Evolutionary conservation across 2,113 vertebrate genomes (phyloP).

Genomic region (Amblyornis subalaris): DNA sequence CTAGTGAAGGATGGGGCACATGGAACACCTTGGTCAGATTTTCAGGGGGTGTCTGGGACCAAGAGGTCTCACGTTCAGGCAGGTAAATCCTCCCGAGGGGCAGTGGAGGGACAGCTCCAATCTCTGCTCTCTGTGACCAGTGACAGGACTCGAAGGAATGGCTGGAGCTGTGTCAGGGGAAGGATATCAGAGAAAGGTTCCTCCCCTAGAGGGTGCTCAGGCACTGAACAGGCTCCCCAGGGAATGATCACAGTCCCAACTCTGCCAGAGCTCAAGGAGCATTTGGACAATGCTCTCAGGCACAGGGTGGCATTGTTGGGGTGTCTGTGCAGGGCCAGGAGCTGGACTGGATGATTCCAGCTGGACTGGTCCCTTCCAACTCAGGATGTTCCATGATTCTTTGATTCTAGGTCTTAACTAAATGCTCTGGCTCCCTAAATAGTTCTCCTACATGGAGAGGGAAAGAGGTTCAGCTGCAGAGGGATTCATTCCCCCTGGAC

Average conservation of each 20-base stretch:
- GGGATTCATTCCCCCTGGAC: neutral
- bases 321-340: neutral
- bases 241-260: neutral
- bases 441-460: neutral
- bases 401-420: neutral
- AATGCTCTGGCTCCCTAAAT: neutral
- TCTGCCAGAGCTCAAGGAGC: neutral
- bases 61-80: neutral
- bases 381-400: neutral
- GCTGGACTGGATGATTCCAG: neutral
- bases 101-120: neutral
- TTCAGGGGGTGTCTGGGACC: accelerated
- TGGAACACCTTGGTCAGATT: accelerated
- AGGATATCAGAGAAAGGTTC: accelerated
- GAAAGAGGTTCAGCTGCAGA: neutral
- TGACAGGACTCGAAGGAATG: accelerated
- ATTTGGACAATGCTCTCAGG: accelerated
- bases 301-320: neutral
- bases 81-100: neutral
- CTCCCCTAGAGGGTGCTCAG: accelerated
- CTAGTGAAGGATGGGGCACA: accelerated
- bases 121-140: neutral
- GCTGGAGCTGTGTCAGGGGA: neutral
- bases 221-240: neutral
- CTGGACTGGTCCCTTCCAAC: neutral